Conservation (phyloP, 2,888 invertebrate species). For the Caenorhabditis wallacei region DNA sequence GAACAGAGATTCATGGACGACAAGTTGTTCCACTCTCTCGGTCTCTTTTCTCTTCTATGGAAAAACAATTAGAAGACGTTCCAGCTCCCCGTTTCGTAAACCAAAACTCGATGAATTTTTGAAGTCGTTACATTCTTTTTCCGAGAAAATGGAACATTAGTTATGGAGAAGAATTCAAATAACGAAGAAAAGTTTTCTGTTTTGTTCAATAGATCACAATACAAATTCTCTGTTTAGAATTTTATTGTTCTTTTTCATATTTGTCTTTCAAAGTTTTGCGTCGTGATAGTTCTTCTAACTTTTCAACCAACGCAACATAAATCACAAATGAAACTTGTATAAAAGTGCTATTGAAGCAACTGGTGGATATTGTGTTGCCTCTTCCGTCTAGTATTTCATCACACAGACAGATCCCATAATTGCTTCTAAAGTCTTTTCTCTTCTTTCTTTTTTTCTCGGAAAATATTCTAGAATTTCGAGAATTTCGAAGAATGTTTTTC, state of each 20-base stretch:
- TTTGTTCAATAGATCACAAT: no score
- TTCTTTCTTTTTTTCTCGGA: neutral
- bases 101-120: constrained; percentile 1
- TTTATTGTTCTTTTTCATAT: neutral
- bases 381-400: constrained; percentile 46
- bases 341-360: constrained; percentile 23
- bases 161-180: neutral
- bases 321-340: constrained; percentile 1
- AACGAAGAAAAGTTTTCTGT: neutral
- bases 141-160: neutral
- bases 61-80: constrained; percentile 51
- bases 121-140: no score
- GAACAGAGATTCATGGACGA: constrained; percentile 1
- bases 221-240: neutral
- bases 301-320: constrained; percentile 5
- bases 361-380: constrained; percentile 25
- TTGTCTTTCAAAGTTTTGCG: neutral
- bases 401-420: constrained; percentile 39
- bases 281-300: neutral
- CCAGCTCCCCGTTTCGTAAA: neutral
- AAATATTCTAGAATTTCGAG: no score
- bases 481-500: no score
- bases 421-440: constrained; percentile 28
- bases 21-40: constrained; percentile 13
- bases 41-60: neutral